Conservation (phyloP, 2,113 vertebrate genomes). For the Trichomycterus rosablanca region DNA sequence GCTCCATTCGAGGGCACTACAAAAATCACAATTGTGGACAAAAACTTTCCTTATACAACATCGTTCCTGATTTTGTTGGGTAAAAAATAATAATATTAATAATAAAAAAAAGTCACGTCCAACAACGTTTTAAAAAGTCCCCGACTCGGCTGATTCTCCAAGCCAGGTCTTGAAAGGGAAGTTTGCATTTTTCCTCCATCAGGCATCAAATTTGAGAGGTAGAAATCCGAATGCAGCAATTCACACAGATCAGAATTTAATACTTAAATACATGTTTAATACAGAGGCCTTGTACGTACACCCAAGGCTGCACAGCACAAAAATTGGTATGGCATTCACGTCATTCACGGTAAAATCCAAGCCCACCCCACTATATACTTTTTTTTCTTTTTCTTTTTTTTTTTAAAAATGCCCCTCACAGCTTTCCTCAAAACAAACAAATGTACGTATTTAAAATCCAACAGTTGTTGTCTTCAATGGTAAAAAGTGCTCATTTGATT, state of each 20-base stretch:
- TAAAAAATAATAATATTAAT: too few species aligned
- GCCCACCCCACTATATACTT: constrained; percentile 20
- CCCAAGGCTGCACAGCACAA: constrained; percentile 27
- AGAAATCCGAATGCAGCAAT: constrained; percentile 42
- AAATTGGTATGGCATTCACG: constrained; percentile 33
- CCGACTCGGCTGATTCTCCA: constrained; percentile 51
- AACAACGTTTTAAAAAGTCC: too few species aligned
- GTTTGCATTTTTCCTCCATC: constrained; percentile 31
- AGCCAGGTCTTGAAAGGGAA: constrained; percentile 53
- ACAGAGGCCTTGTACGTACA: constrained; percentile 25
- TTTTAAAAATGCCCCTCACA: constrained; percentile 57
- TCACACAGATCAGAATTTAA: constrained; percentile 27
- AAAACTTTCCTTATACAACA: constrained; percentile 33
- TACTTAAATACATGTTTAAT: constrained; percentile 39
- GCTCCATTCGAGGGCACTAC: constrained; percentile 23
- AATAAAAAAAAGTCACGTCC: too few species aligned
- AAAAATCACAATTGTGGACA: constrained; percentile 25
- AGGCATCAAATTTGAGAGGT: constrained; percentile 45
- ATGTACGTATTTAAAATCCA: constrained; percentile 36
- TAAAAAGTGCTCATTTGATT: constrained; percentile 75
- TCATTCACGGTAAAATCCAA: constrained; percentile 28
- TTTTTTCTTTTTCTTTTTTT: too few species aligned
- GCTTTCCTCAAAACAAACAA: constrained; percentile 64
- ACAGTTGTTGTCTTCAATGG: constrained; percentile 59
- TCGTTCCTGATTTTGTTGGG: too few species aligned